Base-by-base conservation (phyloP, 2,113 vertebrate genomes). In the Falco punctatus region DNA sequence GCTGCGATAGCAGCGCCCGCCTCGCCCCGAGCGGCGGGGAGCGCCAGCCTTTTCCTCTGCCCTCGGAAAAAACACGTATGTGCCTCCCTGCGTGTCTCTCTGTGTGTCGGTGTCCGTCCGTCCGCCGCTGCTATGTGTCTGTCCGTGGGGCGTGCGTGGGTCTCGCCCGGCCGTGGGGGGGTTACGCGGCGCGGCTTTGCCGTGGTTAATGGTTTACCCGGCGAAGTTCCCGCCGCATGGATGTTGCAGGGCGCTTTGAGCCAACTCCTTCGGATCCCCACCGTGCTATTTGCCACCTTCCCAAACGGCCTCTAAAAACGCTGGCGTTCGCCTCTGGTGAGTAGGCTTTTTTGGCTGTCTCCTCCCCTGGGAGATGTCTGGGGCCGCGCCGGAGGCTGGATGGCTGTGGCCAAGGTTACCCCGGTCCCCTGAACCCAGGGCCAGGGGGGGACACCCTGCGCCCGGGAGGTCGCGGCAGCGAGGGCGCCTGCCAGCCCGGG, bases 181-280 rank as follows among this genome's bases (percentile, higher is more conserved):
- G 62, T 79, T 82, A 27, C 27, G 66, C 48, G 33, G 92, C 81
- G 48, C 57, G 32, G 71, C 55, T 82, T 77, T 44, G 30, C n/a
- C 66, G 69, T 80, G 81, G 94, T 96, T 96, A 96, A 97, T 97
- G 86, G 89, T 95, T 97, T 88, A 96, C 88, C 80, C 70, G 71
- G 62, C 78, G 48, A 86, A 94, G 80, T 91, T 91, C 88, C 83
- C 96, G 85, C 65, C 86, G 90, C 82, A 27, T 69, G 78, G 58
- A 71, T 87, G 77, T 84, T 67, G 62, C 81, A 40, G 86, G 54
- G 82, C 27, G 80, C 40, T 87, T 84, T 51, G 59, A 95, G 86
- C 55, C 80, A 82, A 48, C 88, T 86, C 71, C 59, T 86, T 26
- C 38, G 13, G 44, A 62, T 35, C 44, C 42, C 20, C 49, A 58